Conservation (phyloP, 2,113 vertebrate genomes). For the Piaya cayana region DNA sequence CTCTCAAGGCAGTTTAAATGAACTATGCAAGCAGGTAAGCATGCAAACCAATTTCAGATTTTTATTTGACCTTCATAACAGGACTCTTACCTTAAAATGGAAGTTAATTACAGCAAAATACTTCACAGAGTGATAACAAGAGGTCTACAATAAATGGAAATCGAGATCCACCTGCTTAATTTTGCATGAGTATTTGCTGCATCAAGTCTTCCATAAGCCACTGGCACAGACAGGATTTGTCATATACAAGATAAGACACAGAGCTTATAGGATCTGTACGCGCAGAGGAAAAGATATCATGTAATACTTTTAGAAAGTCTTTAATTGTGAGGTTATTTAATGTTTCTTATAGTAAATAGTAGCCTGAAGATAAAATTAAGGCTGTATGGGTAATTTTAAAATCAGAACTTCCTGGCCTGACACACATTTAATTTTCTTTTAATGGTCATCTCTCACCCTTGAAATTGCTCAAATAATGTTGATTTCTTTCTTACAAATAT, state of each 20-base stretch:
- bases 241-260: background rate
- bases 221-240: background rate
- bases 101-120: constrained; percentile 9
- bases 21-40: background rate
- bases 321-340: background rate
- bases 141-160: background rate
- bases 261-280: background rate
- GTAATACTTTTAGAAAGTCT: background rate
- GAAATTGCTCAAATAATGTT: background rate
- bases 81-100: background rate
- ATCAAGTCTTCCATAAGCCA: background rate
- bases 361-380: background rate
- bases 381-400: background rate
- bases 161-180: background rate
- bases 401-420: background rate
- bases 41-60: background rate
- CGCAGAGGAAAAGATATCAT: background rate
- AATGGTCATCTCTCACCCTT: background rate
- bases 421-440: background rate
- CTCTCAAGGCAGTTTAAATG: background rate
- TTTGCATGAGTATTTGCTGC: background rate
- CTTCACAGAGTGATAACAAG: background rate
- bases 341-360: background rate
- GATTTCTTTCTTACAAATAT: background rate
- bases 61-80: background rate